A percentile compares a stretch with the other conserved stretches of the same genome.
Conservation (phyloP, 2,113 vertebrate species). For the Grammomys surdaster region DNA sequence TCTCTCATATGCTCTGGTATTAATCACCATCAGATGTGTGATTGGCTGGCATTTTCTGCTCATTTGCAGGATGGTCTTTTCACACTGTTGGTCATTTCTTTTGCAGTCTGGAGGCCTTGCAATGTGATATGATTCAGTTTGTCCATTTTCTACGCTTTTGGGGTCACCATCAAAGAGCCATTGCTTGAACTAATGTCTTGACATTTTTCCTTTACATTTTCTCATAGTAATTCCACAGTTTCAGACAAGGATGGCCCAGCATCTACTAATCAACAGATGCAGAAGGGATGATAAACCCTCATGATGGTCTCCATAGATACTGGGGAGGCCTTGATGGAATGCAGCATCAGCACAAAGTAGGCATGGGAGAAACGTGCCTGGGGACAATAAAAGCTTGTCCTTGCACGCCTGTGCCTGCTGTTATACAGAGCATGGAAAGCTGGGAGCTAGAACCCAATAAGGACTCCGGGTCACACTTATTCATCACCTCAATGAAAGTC, state of each 20-base stretch:
- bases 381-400: not conserved
- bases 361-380: not conserved
- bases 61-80: not conserved
- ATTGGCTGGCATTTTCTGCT: fast-evolving
- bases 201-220: not conserved
- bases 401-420: not conserved
- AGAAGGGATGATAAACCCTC: not conserved
- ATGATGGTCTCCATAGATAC: not conserved
- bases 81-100: not conserved
- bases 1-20: not conserved
- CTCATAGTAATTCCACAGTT: not conserved
- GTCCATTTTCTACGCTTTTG: not conserved
- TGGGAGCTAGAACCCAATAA: not conserved
- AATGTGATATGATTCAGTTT: not conserved
- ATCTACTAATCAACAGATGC: not conserved
- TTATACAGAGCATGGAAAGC: fast-evolving
- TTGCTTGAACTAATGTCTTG: not conserved
- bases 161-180: not conserved
- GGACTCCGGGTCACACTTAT: too few relatives aligned
- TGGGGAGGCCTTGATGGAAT: not conserved
- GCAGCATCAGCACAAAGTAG: not conserved
- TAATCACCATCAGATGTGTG: not conserved
- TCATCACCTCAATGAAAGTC: too few relatives aligned
- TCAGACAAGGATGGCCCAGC: not conserved
- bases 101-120: not conserved